Conservation (phyloP, 2,797 vertebrate species). For the Dendrocincla tyrannina region DNA sequence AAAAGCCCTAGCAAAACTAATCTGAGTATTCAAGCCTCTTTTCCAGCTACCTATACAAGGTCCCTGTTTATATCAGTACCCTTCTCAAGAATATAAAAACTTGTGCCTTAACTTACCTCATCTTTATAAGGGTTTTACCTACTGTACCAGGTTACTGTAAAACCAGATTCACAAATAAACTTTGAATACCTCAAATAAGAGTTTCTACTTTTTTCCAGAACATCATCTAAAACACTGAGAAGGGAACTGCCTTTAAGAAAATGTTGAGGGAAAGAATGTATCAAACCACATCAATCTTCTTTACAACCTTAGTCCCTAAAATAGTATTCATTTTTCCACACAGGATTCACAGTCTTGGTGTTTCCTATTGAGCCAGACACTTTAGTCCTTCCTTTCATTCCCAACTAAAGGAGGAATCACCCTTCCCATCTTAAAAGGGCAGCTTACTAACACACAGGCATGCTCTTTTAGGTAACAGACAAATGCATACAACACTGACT, state of each 20-base stretch:
- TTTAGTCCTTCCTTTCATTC: neutral
- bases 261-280: neutral
- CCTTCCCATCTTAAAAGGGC: neutral
- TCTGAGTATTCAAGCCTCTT: neutral
- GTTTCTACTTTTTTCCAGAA: neutral
- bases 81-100: neutral
- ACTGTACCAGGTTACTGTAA: neutral
- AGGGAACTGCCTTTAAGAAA: neutral
- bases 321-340: neutral
- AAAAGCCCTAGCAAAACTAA: neutral
- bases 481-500: neutral
- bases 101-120: neutral
- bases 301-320: neutral
- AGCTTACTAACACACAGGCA: neutral
- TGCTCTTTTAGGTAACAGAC: neutral
- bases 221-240: neutral
- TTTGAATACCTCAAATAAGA: neutral
- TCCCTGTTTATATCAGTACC: neutral
- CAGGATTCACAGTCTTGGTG: neutral
- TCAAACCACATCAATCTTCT: neutral
- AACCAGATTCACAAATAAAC: neutral
- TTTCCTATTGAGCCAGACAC: neutral
- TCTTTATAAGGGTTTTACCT: neutral
- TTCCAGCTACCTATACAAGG: neutral
- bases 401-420: neutral